Evolutionary conservation across 2,888 invertebrate genomes (phyloP), one percentile per base, ranked within the genome.

Genomic region (Norana najaformis): DNA sequence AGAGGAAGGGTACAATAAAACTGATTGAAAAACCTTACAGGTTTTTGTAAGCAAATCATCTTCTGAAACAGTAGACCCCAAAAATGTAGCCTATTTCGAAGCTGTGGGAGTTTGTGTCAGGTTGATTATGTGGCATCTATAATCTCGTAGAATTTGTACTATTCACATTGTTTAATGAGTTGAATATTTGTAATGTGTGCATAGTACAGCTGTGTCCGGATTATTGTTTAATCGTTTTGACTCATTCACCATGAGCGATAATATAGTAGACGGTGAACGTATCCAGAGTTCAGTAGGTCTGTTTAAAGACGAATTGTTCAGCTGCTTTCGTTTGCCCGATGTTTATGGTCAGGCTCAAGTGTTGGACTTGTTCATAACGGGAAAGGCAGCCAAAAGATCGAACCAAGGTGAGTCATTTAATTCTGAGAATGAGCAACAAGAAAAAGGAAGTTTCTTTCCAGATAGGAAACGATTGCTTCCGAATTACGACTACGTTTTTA

Each of bases 251-350:
- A 85, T 85, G 85, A 85, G 85, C 85, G 85, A 85, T 85, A 85
- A 85, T 85, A 36, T 23, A 85, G 85, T 85, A 6, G 14, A 6
- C 37, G 35, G 8, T 34, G 85, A 37, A 14, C 85, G 85, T 85
- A 36, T 85, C 37, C 85, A 37, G 36, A 85, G 85, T 85, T 85
- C 85, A 37, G 85, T 36, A 20, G 18, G 37, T 35, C 18, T 35
- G 23, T n/a, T n/a, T 36, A n/a, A 85, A 85, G 36, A 85, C 85
- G 85, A 85, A 85, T 85, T 20, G 85, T 85, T 85, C 36, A 85
- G 18, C 85, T 85, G 36, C 35, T 69, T 69, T n/a, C 69, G 69
- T 69, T n/a, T 69, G 30, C 69, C 69, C 69, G 69, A 69, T 69
- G 69, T n/a, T n/a, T 69, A n/a, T 69, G n/a, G 69, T n/a, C 69